phyloP scores from a whole-genome alignment of 2,888 invertebrate species.

The Sarcophaga carnaria region DNA sequence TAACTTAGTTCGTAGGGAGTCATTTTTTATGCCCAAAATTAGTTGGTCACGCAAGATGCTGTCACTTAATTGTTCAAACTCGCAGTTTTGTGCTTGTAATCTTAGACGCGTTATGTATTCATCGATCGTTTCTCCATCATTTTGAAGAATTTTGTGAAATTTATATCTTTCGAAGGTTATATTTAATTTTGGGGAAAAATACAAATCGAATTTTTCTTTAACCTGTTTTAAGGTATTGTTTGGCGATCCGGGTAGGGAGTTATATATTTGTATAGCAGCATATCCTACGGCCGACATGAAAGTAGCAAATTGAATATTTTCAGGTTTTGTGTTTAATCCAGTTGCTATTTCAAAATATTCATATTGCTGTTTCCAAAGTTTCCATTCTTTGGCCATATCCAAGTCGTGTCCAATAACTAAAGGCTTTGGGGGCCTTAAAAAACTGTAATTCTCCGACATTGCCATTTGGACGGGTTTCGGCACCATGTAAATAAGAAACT shows the following conservation, averaged over 20 bases:
- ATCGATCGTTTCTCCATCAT: neutral
- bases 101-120: neutral
- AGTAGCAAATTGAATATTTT: neutral
- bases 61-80: neutral
- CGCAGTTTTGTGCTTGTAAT: neutral
- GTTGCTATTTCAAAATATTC: no score
- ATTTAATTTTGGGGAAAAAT: no score
- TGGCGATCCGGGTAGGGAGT: neutral
- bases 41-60: neutral
- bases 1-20: neutral
- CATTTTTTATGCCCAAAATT: neutral
- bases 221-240: neutral
- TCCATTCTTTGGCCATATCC: neutral
- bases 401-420: neutral
- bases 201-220: neutral
- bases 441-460: neutral
- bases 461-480: neutral
- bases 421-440: neutral
- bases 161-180: no score
- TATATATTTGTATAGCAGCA: neutral
- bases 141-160: conserved; percentile 1
- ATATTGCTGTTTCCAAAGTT: neutral
- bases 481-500: no score
- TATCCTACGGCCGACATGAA: neutral
- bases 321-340: no score